These are phyloP conservation scores for Synaphobranchus kaupii DNA, from an alignment of 2,797 vertebrate genomes.

Conservation along the genomic window DNA sequence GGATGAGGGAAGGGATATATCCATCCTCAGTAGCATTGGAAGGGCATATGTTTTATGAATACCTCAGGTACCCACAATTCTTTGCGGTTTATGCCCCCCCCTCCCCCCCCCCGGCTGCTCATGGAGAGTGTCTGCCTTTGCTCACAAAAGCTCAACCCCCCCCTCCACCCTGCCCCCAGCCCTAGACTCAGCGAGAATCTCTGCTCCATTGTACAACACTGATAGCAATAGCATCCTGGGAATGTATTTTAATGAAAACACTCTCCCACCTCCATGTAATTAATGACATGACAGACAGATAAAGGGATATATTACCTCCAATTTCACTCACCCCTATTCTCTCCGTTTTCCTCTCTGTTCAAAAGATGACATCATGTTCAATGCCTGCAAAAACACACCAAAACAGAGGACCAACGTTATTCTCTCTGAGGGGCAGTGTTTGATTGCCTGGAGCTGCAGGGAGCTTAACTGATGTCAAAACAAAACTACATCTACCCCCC, in stretches of 20 bases:
- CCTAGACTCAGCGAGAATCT: slow-evolving; percentile 42
- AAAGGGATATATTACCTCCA: slow-evolving; percentile 28
- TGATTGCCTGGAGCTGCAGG: neutral
- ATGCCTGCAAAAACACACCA: slow-evolving; percentile 19
- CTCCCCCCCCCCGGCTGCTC: slow-evolving; percentile 29
- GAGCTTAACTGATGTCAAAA: slow-evolving; percentile 6
- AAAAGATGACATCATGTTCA: slow-evolving; percentile 25
- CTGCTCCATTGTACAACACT: slow-evolving; percentile 55
- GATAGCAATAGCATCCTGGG: slow-evolving; percentile 67
- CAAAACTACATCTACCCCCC: slow-evolving; percentile 1
- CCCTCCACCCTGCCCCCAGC: neutral
- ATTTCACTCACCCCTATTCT: neutral
- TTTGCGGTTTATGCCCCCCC: neutral
- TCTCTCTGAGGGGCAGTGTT: neutral
- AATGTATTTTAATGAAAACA: slow-evolving; percentile 68
- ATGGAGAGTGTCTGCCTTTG: slow-evolving; percentile 53
- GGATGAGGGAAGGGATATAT: neutral
- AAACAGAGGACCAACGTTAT: neutral
- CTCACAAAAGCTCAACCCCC: slow-evolving; percentile 46
- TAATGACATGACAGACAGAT: slow-evolving; percentile 44
- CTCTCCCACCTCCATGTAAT: slow-evolving; percentile 55
- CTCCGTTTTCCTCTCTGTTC: slow-evolving; percentile 12
- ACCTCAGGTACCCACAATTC: neutral
- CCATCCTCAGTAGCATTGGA: neutral
- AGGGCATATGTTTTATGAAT: neutral